These are phyloP conservation scores for Otis tarda DNA, from an alignment of 2,113 vertebrate species.

Conservation along the genomic window DNA sequence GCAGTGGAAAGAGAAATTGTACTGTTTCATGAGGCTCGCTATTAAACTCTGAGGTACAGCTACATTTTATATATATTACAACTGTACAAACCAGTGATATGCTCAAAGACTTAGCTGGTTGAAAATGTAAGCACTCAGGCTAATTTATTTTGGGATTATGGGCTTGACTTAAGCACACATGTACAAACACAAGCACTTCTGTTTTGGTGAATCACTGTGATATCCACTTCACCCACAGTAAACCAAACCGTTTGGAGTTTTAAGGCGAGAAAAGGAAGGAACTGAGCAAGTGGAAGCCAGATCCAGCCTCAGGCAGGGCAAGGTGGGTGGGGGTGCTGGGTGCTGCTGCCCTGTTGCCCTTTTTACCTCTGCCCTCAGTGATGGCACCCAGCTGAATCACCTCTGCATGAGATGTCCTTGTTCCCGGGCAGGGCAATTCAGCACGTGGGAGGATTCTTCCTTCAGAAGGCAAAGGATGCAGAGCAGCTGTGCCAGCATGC, in stretches of 20 bases:
- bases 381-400: background rate
- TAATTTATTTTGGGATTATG: slow-evolving; percentile 12
- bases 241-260: background rate
- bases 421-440: accelerated
- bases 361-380: background rate
- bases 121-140: background rate
- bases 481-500: background rate
- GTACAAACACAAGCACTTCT: background rate
- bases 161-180: background rate
- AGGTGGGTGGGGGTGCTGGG: accelerated
- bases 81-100: background rate
- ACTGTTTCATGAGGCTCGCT: background rate
- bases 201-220: background rate
- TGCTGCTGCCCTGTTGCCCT: background rate
- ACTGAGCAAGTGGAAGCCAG: background rate
- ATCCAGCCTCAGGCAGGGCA: background rate
- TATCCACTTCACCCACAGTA: background rate
- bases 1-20: background rate
- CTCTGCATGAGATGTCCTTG: accelerated
- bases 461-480: background rate
- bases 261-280: background rate
- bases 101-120: background rate
- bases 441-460: accelerated
- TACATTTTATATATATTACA: background rate
- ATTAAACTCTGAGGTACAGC: background rate